Evolutionary conservation across 2,797 vertebrate species (phyloP).

Genomic region (Phataginus tricuspis): DNA sequence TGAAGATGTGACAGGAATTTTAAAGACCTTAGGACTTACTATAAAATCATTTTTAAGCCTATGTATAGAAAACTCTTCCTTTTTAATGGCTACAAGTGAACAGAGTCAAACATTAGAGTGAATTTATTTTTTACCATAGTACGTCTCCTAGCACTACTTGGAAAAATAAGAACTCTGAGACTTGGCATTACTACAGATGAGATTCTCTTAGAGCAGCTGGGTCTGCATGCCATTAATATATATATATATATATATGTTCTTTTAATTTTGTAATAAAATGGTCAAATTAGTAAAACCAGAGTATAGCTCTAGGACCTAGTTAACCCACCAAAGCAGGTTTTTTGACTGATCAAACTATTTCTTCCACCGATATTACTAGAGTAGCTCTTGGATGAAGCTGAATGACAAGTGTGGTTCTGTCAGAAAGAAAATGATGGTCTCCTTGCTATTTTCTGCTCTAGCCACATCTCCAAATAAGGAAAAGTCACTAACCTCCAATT

Average conservation of each 20-base stretch:
- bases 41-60: constrained; percentile 2
- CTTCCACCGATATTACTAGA: not conserved
- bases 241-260: not conserved
- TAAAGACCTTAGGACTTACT: not conserved
- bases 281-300: not conserved
- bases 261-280: not conserved
- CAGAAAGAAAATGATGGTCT: not conserved
- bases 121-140: not conserved
- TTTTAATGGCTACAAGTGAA: not conserved
- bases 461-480: not conserved
- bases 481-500: not conserved
- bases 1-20: not conserved
- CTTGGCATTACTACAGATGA: not conserved
- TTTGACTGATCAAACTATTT: not conserved
- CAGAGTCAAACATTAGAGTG: not conserved
- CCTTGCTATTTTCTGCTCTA: not conserved
- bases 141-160: not conserved
- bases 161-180: not conserved
- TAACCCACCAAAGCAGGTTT: not conserved
- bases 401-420: not conserved
- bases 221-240: not conserved
- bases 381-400: not conserved
- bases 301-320: not conserved
- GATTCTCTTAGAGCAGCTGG: not conserved
- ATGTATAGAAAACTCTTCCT: not conserved